phyloP scores from a whole-genome alignment of 2,113 vertebrate species.

The Equus przewalskii region DNA sequence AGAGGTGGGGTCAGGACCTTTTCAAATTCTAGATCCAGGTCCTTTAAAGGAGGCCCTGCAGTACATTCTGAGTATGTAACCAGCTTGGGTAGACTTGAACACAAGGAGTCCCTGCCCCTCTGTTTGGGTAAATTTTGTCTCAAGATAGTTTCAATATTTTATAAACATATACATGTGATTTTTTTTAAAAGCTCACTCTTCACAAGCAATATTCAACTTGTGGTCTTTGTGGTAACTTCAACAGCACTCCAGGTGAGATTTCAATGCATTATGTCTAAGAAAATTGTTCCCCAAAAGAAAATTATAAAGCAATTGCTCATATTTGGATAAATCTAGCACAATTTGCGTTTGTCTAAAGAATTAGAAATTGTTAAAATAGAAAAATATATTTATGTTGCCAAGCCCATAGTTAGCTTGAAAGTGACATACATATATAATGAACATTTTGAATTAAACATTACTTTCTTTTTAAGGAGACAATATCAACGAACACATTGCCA shows the following conservation, averaged over 20 bases:
- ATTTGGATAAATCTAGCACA: not conserved
- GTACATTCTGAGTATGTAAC: not conserved
- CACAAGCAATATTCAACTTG: constrained; percentile 78
- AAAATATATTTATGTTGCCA: not conserved
- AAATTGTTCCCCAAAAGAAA: not conserved
- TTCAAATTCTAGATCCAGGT: not conserved
- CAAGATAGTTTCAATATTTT: constrained; percentile 31
- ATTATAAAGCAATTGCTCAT: not conserved
- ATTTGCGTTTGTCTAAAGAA: constrained; percentile 7
- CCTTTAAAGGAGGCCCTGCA: not conserved
- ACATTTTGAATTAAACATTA: not conserved
- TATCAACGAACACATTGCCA: constrained; percentile 72
- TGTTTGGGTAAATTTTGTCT: not conserved
- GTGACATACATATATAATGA: not conserved
- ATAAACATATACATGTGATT: constrained; percentile 37
- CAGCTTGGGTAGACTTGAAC: not conserved
- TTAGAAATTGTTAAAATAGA: not conserved
- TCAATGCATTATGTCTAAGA: not conserved
- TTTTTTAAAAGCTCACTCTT: constrained; percentile 78
- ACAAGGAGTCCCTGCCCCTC: not conserved
- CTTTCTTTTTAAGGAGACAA: constrained; percentile 73
- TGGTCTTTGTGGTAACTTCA: constrained; percentile 83
- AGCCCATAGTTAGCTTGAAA: not conserved
- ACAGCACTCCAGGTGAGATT: constrained; percentile 79
- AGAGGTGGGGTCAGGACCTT: not conserved